These are phyloP conservation scores for Drusus annulatus DNA, from an alignment of 1,140 invertebrate species.

Conservation along the genomic window DNA sequence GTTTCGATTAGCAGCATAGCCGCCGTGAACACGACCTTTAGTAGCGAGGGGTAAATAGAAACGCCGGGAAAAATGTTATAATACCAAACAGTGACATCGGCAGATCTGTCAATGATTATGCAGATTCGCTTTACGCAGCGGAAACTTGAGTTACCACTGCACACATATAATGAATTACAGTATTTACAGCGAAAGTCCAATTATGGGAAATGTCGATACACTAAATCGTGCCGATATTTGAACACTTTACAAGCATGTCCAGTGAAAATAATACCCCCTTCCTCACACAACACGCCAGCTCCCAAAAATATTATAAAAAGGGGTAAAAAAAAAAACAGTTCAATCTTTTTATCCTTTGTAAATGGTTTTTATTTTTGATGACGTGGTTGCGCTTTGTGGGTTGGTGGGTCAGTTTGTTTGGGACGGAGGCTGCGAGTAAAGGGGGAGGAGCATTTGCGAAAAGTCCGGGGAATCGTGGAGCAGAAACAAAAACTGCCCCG, in stretches of 20 bases:
- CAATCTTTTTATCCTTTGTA: too few relatives aligned
- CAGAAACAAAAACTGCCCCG: constrained; percentile 53
- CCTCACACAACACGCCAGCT: neutral
- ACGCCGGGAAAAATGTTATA: neutral
- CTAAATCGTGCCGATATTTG: constrained; percentile 47
- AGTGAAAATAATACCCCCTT: constrained; percentile 15
- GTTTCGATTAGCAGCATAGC: too few relatives aligned
- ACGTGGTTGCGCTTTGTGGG: too few relatives aligned
- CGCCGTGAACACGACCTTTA: too few relatives aligned
- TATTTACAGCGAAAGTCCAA: constrained; percentile 40
- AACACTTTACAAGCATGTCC: constrained; percentile 40
- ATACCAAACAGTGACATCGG: neutral
- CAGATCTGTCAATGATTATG: constrained; percentile 21
- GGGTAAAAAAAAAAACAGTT: neutral
- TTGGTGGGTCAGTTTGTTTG: too few relatives aligned
- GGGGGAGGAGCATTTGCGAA: constrained; percentile 32
- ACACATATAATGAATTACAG: constrained; percentile 39
- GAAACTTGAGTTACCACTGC: constrained; percentile 25
- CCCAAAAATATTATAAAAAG: neutral
- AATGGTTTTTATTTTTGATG: too few relatives aligned
- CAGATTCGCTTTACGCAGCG: constrained; percentile 11
- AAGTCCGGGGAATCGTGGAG: constrained; percentile 36
- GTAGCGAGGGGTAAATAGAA: neutral
- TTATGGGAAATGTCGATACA: constrained; percentile 35
- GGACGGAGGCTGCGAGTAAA: constrained; percentile 6